Conservation (phyloP, 2,797 vertebrate genomes). For the Girardinus metallicus region DNA sequence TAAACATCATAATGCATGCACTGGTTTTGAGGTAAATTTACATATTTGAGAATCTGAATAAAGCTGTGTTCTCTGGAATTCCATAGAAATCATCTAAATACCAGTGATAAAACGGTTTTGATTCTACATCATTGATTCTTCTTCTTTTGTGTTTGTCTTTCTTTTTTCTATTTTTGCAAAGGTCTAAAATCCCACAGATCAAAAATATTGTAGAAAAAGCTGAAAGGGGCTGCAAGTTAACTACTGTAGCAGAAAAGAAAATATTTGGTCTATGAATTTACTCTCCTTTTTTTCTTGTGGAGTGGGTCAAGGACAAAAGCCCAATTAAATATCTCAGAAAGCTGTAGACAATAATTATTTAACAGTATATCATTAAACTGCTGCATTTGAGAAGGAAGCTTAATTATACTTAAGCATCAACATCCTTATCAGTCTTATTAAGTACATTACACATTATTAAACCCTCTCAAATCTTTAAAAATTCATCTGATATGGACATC, state of each 20-base stretch:
- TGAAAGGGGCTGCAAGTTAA: background rate
- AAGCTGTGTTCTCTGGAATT: background rate
- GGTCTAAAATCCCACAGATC: background rate
- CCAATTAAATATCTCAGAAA: background rate
- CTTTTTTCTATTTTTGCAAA: background rate
- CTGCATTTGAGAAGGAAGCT: background rate
- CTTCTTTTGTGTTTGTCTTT: background rate
- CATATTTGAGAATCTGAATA: background rate
- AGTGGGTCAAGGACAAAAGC: background rate
- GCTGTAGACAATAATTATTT: background rate
- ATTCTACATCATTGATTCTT: background rate
- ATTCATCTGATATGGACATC: background rate
- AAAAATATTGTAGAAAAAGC: background rate
- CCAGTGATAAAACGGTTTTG: background rate
- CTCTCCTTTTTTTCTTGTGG: background rate
- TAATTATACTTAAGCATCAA: background rate
- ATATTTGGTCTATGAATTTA: background rate
- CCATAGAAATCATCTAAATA: background rate
- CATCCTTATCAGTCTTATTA: background rate
- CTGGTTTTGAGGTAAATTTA: background rate
- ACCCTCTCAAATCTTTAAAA: background rate
- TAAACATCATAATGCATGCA: background rate
- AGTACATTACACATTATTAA: background rate
- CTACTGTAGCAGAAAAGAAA: background rate
- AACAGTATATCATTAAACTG: background rate